phyloP scores from a whole-genome alignment of 1,140 invertebrate species.

The Atta texana region DNA sequence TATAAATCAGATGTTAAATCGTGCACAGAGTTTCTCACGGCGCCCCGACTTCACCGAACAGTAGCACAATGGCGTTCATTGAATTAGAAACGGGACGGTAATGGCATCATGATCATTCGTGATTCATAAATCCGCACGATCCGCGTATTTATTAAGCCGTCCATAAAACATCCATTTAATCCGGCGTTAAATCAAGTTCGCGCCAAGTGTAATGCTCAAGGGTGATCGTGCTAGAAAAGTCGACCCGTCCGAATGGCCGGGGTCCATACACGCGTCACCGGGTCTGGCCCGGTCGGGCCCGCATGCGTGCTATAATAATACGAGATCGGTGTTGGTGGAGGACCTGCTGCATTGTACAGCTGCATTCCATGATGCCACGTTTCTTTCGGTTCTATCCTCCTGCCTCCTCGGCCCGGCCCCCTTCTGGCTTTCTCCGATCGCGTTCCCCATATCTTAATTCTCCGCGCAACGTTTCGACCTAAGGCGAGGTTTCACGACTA shows the following conservation, averaged over 20 bases:
- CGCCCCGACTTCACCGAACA: not conserved
- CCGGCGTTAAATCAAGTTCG: conserved; percentile 58
- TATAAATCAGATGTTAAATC: conserved; percentile 35
- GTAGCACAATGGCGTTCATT: conserved; percentile 45
- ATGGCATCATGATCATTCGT: conserved; percentile 47
- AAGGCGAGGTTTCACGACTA: conserved; percentile 55
- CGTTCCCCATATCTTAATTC: conserved; percentile 69
- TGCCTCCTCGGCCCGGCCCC: not conserved
- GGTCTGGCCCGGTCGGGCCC: conserved; percentile 15
- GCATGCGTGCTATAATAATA: conserved; percentile 62
- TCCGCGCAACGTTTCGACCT: conserved; percentile 28
- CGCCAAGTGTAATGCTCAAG: conserved; percentile 40
- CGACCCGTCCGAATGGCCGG: conserved; percentile 29
- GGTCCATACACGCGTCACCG: conserved; percentile 30
- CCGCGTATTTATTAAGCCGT: conserved; percentile 55
- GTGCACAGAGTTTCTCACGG: not conserved
- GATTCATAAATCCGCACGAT: conserved; percentile 56
- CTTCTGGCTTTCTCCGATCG: not conserved
- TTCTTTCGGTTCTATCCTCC: conserved; percentile 58
- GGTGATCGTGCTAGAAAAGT: conserved; percentile 58
- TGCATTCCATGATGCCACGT: conserved; percentile 71
- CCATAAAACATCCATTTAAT: conserved; percentile 51
- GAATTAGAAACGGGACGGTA: conserved; percentile 43
- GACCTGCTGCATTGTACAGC: conserved; percentile 74
- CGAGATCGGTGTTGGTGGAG: conserved; percentile 58